Base-by-base conservation (phyloP, 2,888 invertebrate genomes). In the Bugulina stolonifera region DNA sequence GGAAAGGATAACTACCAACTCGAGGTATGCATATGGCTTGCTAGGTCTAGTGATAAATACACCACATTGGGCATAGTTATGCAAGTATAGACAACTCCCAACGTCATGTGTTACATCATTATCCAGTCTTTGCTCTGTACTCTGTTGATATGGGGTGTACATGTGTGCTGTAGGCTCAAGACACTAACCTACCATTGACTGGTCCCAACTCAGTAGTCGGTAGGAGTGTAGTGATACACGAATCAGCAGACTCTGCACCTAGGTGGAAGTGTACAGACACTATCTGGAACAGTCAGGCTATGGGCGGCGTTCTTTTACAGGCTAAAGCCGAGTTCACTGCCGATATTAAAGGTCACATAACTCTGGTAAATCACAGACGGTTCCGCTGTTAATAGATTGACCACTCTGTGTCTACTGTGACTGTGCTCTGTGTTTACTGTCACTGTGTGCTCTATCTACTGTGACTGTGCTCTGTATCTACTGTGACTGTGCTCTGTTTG, bases 321-420 rank as follows among this genome's bases (percentile, higher is more conserved):
- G 94, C 90, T 1, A 91, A 93, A 74, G 94, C 93, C 0, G 93
- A 93, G 0, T 96, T 96, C 84, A 87, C 88, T 23, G 93, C 94
- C 0, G 92, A 89, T 84, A 92, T 93, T 0, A 89, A 88, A 83
- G 95, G 96, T 1, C 93, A 92, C 81, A 87, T 96, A 72, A 88
- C 91, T 83, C 89, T 95, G 90, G 90, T 90, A 84, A 81, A 43
- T 5, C 18, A 5, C 18, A 43, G 5, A 43, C 43, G n/a, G n/a
- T n/a, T n/a, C n/a, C n/a, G n/a, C n/a, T n/a, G n/a, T n/a, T n/a
- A n/a, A n/a, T n/a, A n/a, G n/a, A n/a, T n/a, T n/a, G n/a, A n/a
- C n/a, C n/a, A n/a, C n/a, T n/a, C 43, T 43, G 43, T 43, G 18
- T 18, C 43, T 10, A 5, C 5, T 5, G 43, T 43, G 10, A 43